Percentiles rank a stretch among this genome's conserved stretches.
Conservation (phyloP, 2,113 vertebrate genomes). For the Sceloporus undulatus region DNA sequence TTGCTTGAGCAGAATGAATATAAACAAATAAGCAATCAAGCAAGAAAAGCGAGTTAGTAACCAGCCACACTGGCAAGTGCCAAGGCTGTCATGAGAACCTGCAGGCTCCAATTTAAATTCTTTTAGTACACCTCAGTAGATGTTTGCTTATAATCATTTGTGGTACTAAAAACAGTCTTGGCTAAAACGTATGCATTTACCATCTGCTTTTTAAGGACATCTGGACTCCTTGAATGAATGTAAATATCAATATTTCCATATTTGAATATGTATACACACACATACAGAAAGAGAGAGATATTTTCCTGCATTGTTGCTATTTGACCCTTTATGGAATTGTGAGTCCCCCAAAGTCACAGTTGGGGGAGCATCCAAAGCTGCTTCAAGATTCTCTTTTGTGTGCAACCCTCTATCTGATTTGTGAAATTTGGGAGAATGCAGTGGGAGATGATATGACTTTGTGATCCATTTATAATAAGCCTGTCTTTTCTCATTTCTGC, state of each 20-base stretch:
- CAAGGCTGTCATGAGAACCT: not conserved
- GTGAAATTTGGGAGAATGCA: too few species aligned
- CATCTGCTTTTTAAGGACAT: not conserved
- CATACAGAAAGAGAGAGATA: too few species aligned
- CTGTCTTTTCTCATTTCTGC: too few species aligned
- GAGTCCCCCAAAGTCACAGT: not conserved
- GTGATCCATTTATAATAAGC: too few species aligned
- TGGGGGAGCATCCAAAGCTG: not conserved
- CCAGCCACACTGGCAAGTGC: not conserved
- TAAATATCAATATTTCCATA: too few species aligned
- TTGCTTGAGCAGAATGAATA: not conserved
- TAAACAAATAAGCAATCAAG: not conserved
- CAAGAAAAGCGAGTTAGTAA: not conserved
- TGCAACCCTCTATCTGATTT: too few species aligned
- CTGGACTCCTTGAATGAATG: not conserved
- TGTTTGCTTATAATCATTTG: not conserved
- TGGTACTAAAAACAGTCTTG: not conserved
- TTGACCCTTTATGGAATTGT: not conserved
- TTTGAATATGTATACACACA: too few species aligned
- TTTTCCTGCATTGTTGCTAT: not conserved
- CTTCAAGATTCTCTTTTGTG: too few species aligned
- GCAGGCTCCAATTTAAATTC: not conserved
- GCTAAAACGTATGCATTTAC: not conserved
- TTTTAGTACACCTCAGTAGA: not conserved
- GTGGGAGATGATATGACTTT: too few species aligned